A percentile compares a stretch with the other conserved stretches of the same genome.
phyloP scores from a whole-genome alignment of 2,113 vertebrate genomes.

The Taurulus bubalis region DNA sequence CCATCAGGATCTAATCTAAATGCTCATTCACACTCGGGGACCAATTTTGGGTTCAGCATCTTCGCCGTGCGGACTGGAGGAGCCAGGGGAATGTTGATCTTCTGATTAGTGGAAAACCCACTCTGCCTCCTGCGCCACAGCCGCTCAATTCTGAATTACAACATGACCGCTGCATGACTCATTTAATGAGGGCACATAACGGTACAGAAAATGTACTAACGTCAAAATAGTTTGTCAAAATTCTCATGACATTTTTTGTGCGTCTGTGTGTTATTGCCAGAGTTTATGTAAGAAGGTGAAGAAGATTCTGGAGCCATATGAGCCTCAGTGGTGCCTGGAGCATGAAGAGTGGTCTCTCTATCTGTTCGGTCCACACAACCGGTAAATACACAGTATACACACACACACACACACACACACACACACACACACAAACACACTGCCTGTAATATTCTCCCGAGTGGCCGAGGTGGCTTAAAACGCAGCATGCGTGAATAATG shows the following conservation, averaged over 20 bases:
- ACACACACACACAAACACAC: neutral
- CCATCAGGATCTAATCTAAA: neutral
- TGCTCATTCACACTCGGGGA: neutral
- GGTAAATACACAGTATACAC: conserved; percentile 81
- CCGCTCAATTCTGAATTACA: neutral
- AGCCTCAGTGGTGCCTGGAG: conserved; percentile 92
- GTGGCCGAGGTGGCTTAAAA: conserved; percentile 34
- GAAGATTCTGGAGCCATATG: conserved; percentile 90
- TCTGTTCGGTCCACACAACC: conserved; percentile 92
- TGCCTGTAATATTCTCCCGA: conserved; percentile 16
- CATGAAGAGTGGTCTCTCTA: conserved; percentile 96
- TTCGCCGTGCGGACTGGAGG: neutral
- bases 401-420: conserved; percentile 15
- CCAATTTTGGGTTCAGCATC: neutral
- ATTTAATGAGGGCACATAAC: neutral
- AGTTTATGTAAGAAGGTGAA: conserved; percentile 90
- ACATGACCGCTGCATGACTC: neutral
- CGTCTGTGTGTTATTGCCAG: conserved; percentile 75
- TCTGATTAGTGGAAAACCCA: neutral
- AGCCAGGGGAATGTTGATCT: neutral
- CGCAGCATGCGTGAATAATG: conserved; percentile 47
- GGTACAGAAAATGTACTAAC: neutral
- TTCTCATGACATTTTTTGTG: conserved; percentile 16
- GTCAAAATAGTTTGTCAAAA: neutral
- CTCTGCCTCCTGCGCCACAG: neutral